Evolutionary conservation across 2,113 vertebrate species (phyloP).

Genomic region (Paratilapia polleni): DNA sequence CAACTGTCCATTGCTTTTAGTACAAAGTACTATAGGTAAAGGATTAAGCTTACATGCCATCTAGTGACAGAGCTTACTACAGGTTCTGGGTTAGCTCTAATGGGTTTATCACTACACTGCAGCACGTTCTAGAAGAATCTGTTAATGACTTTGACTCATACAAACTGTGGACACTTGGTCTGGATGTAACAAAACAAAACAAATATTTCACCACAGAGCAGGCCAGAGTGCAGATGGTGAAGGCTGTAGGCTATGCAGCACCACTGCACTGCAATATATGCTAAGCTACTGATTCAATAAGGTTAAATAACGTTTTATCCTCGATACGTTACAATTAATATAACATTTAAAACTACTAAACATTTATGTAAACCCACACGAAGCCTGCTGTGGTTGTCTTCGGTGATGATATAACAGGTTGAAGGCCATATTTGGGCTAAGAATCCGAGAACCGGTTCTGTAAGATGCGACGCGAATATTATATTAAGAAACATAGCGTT

Average conservation of each 20-base stretch:
- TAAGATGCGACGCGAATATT: background rate
- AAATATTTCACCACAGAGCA: background rate
- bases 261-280: background rate
- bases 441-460: background rate
- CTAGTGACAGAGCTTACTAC: conserved; percentile 14
- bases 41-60: conserved; percentile 50
- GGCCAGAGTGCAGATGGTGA: background rate
- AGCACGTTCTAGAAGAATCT: conserved; percentile 36
- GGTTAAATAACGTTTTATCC: background rate
- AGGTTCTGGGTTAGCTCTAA: conserved; percentile 11
- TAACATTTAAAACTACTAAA: background rate
- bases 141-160: background rate
- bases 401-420: conserved; percentile 16
- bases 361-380: background rate
- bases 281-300: background rate
- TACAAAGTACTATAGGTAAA: conserved; percentile 24
- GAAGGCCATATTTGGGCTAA: conserved; percentile 21
- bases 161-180: background rate
- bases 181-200: background rate
- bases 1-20: conserved; percentile 39
- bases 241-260: background rate
- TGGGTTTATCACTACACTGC: background rate
- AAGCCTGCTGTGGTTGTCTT: background rate
- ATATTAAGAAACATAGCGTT: background rate
- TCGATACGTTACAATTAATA: background rate